Conservation (phyloP, 1,140 invertebrate genomes). For the Streblospio benedicti region DNA sequence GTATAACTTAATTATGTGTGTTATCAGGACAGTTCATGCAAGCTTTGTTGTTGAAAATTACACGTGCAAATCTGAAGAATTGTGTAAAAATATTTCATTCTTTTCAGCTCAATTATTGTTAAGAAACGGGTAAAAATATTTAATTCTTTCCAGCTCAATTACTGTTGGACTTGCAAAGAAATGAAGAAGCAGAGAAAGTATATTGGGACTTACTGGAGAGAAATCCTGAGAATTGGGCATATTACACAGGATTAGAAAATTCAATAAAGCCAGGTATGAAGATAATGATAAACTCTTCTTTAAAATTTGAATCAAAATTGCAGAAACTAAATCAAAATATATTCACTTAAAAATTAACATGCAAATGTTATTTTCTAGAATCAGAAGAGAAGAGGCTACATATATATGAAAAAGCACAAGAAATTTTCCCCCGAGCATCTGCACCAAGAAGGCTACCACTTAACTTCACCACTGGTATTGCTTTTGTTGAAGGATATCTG, state of each 20-base stretch:
- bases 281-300: background rate
- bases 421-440: slow-evolving; percentile 73
- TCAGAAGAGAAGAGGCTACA: slow-evolving; percentile 65
- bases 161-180: slow-evolving; percentile 58
- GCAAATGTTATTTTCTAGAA: slow-evolving; percentile 20
- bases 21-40: no score
- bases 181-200: slow-evolving; percentile 67
- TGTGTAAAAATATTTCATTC: no score
- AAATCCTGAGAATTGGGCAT: slow-evolving; percentile 91
- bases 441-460: slow-evolving; percentile 79
- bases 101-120: no score
- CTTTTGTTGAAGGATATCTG: slow-evolving; percentile 6
- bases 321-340: background rate
- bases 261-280: slow-evolving; percentile 59
- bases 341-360: background rate
- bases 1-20: no score
- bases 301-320: background rate
- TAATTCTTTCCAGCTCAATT: slow-evolving; percentile 51
- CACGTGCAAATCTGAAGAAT: no score
- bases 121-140: background rate
- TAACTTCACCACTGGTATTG: slow-evolving; percentile 62
- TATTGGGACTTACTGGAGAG: slow-evolving; percentile 77
- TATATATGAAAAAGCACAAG: slow-evolving; percentile 68
- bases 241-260: slow-evolving; percentile 81
- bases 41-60: no score